These are phyloP conservation scores for Agapostemon virescens DNA, from an alignment of 2,888 invertebrate species.

Conservation along the genomic window DNA sequence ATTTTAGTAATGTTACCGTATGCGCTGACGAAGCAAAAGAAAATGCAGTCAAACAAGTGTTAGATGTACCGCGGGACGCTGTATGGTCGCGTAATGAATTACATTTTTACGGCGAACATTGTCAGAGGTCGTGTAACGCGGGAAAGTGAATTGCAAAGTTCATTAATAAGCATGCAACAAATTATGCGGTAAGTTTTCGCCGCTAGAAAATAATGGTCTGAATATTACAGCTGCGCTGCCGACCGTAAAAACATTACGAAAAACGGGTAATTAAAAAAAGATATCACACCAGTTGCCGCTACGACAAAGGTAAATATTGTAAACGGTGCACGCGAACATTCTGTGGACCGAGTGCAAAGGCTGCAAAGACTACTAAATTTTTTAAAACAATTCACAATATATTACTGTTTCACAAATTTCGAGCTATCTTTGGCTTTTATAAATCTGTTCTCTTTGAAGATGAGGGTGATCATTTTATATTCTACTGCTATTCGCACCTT, in stretches of 20 bases:
- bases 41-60: neutral
- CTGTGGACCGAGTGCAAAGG: neutral
- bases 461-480: too few relatives aligned
- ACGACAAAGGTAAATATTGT: neutral
- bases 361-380: neutral
- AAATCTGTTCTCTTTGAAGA: too few relatives aligned
- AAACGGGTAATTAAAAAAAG: neutral
- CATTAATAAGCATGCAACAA: neutral
- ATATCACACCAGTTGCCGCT: neutral
- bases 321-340: neutral
- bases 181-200: neutral
- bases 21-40: neutral
- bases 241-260: neutral
- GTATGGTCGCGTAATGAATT: neutral
- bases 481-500: too few relatives aligned
- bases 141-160: constrained; percentile 2
- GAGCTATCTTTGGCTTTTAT: too few relatives aligned
- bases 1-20: neutral
- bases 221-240: neutral
- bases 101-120: neutral
- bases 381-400: neutral
- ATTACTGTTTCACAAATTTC: too few relatives aligned
- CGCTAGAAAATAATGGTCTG: neutral
- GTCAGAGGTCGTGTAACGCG: neutral
- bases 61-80: neutral